Evolutionary conservation across 1,140 invertebrate genomes (phyloP).

Genomic region (Euura saliciscinereae): DNA sequence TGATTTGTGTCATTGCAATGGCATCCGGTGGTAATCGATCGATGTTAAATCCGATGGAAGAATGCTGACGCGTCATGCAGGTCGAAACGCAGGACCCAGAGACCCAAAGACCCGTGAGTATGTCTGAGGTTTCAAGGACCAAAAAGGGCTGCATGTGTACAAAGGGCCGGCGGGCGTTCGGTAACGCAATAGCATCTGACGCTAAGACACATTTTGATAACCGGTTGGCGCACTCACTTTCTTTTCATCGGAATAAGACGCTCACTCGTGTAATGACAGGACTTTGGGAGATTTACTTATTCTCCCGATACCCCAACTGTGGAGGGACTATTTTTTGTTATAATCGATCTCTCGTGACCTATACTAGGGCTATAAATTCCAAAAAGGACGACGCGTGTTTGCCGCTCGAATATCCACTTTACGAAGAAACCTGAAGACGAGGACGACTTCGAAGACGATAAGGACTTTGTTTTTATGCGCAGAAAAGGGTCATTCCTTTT

Average conservation of each 20-base stretch:
- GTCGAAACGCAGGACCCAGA: neutral
- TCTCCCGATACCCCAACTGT: neutral
- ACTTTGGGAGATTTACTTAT: slow-evolving; percentile 13
- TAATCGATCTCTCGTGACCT: slow-evolving; percentile 5
- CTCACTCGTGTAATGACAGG: neutral
- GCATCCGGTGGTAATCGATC: slow-evolving; percentile 10
- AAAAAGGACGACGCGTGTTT: neutral
- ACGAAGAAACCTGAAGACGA: neutral
- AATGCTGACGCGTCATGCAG: slow-evolving; percentile 1
- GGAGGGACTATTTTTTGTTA: neutral
- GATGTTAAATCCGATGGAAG: slow-evolving; percentile 3
- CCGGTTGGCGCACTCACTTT: slow-evolving; percentile 3
- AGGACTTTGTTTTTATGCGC: neutral
- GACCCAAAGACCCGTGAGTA: slow-evolving; percentile 6
- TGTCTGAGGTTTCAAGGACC: neutral
- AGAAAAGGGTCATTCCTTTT: neutral
- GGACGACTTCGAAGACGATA: slow-evolving; percentile 1
- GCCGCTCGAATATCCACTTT: neutral
- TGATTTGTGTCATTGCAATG: slow-evolving; percentile 10
- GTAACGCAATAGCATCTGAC: slow-evolving; percentile 10
- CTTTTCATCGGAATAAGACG: slow-evolving; percentile 2
- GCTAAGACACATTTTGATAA: slow-evolving; percentile 9
- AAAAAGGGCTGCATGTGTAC: slow-evolving; percentile 1
- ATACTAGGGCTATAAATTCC: neutral
- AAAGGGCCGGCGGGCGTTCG: slow-evolving; percentile 7